Evolutionary conservation across 2,888 invertebrate genomes (phyloP).

Genomic region (Eupithecia pulchellata): DNA sequence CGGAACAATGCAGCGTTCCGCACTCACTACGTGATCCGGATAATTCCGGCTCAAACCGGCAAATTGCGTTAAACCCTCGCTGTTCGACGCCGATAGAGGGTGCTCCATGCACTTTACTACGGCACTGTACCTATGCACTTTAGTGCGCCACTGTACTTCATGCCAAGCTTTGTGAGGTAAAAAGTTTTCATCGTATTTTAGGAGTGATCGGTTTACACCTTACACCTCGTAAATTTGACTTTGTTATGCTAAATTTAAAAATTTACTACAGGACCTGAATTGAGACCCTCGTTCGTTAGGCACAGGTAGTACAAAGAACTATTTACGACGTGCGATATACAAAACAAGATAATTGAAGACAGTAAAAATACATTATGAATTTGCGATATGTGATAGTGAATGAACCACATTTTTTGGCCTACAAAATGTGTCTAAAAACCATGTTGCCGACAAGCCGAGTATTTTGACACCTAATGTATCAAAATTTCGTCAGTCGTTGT

Average conservation of each 20-base stretch:
- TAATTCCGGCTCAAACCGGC: conserved; percentile 59
- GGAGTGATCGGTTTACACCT: background rate
- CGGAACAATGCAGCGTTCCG: conserved; percentile 49
- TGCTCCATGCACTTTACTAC: conserved; percentile 52
- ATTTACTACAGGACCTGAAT: background rate
- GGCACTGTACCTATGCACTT: conserved; percentile 36
- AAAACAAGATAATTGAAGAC: no score
- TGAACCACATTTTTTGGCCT: no score
- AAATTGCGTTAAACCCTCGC: conserved; percentile 60
- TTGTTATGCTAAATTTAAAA: background rate
- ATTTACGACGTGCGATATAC: no score
- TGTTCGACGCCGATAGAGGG: conserved; percentile 60
- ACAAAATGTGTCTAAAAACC: no score
- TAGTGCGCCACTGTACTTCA: background rate
- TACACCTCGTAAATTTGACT: background rate
- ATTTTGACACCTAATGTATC: no score
- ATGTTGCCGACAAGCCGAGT: no score
- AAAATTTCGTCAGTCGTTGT: no score
- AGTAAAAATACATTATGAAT: no score
- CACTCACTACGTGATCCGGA: conserved; percentile 43
- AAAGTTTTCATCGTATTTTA: background rate
- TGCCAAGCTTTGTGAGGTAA: background rate
- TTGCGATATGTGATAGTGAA: no score
- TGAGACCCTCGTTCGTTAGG: no score
- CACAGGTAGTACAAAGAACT: no score